Conservation (phyloP, 2,113 vertebrate genomes). For the Macroglossus sobrinus region DNA sequence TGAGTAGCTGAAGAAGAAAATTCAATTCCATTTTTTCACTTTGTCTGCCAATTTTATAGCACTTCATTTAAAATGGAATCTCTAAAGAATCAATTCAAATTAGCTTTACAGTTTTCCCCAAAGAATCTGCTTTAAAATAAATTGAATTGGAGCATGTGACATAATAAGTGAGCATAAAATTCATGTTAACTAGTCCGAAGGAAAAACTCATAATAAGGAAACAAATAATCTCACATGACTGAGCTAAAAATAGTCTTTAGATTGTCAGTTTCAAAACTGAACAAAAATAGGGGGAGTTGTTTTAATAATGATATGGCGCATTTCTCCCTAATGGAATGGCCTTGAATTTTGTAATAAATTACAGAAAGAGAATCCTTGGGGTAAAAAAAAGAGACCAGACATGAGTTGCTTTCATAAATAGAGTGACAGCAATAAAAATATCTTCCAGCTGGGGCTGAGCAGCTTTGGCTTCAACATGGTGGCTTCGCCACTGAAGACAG, state of each 20-base stretch:
- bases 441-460: background rate
- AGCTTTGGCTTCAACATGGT: fast-evolving
- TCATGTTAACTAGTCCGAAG: constrained; percentile 80
- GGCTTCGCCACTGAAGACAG: fast-evolving
- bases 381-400: constrained; percentile 41
- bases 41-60: constrained; percentile 80
- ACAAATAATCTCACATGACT: constrained; percentile 81
- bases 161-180: constrained; percentile 81
- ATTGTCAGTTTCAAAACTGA: constrained; percentile 77
- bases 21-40: constrained; percentile 82
- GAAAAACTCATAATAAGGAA: constrained; percentile 82
- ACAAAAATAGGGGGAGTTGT: constrained; percentile 59
- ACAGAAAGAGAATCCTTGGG: constrained; percentile 47
- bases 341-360: constrained; percentile 66
- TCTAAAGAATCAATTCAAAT: constrained; percentile 87
- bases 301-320: constrained; percentile 54
- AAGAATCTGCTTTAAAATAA: constrained; percentile 85
- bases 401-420: constrained; percentile 41
- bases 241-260: constrained; percentile 83
- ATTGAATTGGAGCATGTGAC: constrained; percentile 81
- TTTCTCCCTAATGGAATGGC: constrained; percentile 63
- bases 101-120: constrained; percentile 84
- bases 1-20: constrained; percentile 79
- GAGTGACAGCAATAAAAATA: background rate
- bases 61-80: constrained; percentile 83